These are phyloP conservation scores for Papilio elwesi DNA, from an alignment of 2,888 invertebrate species.

Conservation along the genomic window DNA sequence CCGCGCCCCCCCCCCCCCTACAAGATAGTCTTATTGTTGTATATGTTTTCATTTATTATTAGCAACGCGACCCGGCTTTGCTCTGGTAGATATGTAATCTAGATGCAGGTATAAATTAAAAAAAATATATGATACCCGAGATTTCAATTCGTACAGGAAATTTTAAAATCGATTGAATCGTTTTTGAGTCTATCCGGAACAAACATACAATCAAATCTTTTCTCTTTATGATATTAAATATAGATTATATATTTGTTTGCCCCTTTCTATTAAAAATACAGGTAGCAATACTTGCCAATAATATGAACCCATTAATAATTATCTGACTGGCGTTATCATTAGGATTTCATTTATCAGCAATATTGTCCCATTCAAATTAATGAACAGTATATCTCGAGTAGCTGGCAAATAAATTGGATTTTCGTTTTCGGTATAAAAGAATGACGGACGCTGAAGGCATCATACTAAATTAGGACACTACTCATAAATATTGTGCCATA, in stretches of 20 bases:
- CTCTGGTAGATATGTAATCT: no score
- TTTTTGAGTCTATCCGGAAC: background rate
- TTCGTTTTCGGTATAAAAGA: slow-evolving; percentile 38
- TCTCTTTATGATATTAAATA: background rate
- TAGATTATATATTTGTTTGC: background rate
- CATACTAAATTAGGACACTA: slow-evolving; percentile 20
- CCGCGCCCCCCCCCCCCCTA: no score
- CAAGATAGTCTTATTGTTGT: no score
- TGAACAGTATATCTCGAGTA: slow-evolving; percentile 37
- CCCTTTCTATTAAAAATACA: background rate
- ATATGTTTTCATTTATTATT: no score
- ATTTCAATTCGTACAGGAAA: no score
- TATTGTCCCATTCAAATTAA: slow-evolving; percentile 38
- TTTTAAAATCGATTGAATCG: no score
- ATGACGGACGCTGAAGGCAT: background rate
- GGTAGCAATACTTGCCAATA: slow-evolving; percentile 13
- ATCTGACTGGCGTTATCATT: slow-evolving; percentile 24
- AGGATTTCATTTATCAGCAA: slow-evolving; percentile 32
- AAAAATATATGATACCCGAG: no score
- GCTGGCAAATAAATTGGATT: slow-evolving; percentile 28
- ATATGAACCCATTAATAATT: slow-evolving; percentile 10
- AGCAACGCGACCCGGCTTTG: no score
- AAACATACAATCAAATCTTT: background rate
- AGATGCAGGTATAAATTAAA: no score
- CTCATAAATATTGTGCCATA: slow-evolving; percentile 1